Evolutionary conservation across 30 jellyfish, hydroid and myxozoan species (phyloP), one percentile per base, ranked within the genome.

Genomic region (Nemopilema nomurai): DNA sequence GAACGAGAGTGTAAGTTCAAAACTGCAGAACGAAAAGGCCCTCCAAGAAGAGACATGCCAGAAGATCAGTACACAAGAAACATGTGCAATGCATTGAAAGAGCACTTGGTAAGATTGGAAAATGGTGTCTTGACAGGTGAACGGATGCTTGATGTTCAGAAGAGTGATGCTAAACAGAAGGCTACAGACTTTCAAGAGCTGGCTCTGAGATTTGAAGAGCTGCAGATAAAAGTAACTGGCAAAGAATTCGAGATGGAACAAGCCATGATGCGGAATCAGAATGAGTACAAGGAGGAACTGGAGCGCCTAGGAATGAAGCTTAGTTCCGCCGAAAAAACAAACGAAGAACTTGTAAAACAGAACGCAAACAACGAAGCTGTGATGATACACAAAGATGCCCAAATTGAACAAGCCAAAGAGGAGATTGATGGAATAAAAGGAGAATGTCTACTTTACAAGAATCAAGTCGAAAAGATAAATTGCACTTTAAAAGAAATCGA

Each of bases 81-180:
- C 52, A 89, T 94, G 97, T 96, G 98, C 28, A 89, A 84, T 81
- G 96, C 93, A 0, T 77, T 94, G 26, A 83, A 96, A 79, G 97
- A 94, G 77, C 99, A 94, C 52, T 75, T 94, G 73, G 89, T 72
- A 23, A 83, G 73, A 50, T 26, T 94, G 13, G 99, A 94, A 70
- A 85, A 62, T 33, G 83, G 94, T 20, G 88, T 94, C 7, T 51
- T 76, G 76, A 82, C 30, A 25, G 99, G 99, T 20, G 93, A 87
- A 74, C 62, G 50, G 16, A 80, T 73, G 87, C 85, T 84, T 63
- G 96, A 64, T 24, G 95, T 24, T 21, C 89, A 89, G 53, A 83
- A 74, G 27, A 75, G 52, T 62, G 86, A 67, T 6, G 76, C 80
- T 19, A 72, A 85, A 71, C 85, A 53, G n/a, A 71, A 69, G 19